Evolutionary conservation across 2,113 vertebrate species (phyloP).

Genomic region (Podarcis muralis): DNA sequence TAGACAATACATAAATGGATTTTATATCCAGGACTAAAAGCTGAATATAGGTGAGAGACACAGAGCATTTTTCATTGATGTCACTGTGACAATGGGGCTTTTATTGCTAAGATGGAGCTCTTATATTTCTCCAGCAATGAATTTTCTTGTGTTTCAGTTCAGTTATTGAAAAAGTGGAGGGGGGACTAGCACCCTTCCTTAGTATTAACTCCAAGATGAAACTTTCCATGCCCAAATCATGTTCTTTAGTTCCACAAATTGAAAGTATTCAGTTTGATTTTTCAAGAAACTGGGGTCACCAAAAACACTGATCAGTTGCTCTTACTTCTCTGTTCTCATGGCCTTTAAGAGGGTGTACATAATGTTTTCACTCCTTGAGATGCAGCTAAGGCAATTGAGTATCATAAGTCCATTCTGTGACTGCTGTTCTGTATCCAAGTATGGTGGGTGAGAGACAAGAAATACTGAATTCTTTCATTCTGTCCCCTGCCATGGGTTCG

Average conservation of each 20-base stretch:
- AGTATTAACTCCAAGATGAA: neutral
- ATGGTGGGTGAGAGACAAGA: neutral
- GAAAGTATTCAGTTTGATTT: neutral
- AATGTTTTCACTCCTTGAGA: neutral
- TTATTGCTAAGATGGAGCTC: neutral
- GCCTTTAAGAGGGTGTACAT: neutral
- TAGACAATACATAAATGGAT: constrained; percentile 6
- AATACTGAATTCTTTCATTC: neutral
- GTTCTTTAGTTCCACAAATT: neutral
- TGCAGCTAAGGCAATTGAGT: neutral
- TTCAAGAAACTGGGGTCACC: neutral
- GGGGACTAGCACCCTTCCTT: neutral
- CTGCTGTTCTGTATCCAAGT: neutral
- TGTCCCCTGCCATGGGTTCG: neutral
- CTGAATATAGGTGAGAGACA: neutral
- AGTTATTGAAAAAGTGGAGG: neutral
- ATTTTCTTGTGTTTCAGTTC: neutral
- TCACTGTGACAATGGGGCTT: neutral
- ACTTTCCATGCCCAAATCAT: neutral
- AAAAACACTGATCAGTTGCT: neutral
- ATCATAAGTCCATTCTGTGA: neutral
- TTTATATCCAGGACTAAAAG: neutral
- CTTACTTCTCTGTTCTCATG: neutral
- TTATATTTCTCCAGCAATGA: neutral
- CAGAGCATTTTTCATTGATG: constrained; percentile 2